A percentile compares a stretch with the other conserved stretches of the same genome.
These are phyloP conservation scores for Pocillopora meandrina DNA, from an alignment of 92 coral and sea anemone genomes.

Conservation along the genomic window DNA sequence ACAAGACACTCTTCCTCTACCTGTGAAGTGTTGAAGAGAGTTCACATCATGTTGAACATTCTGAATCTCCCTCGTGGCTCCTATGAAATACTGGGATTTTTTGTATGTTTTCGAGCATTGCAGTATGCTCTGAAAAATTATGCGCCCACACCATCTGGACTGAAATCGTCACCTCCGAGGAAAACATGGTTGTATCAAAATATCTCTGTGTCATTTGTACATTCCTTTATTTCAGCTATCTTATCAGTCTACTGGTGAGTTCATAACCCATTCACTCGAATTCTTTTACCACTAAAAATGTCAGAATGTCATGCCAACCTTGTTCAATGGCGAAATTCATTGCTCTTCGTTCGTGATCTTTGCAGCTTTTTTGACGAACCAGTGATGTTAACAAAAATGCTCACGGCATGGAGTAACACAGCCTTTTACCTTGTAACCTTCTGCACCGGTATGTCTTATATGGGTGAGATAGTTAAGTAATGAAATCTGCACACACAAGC, in stretches of 20 bases:
- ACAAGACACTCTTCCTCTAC: not conserved
- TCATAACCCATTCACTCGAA: not conserved
- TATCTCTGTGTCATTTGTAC: slow-evolving; percentile 72
- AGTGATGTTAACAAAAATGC: slow-evolving; percentile 81
- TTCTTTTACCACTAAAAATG: not conserved
- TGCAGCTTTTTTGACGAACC: slow-evolving; percentile 77
- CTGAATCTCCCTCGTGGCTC: slow-evolving; percentile 11
- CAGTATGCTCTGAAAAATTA: slow-evolving; percentile 8
- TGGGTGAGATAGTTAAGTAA: not conserved
- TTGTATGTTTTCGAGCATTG: slow-evolving; percentile 31
- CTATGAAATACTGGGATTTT: slow-evolving; percentile 38
- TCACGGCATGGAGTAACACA: slow-evolving; percentile 64
- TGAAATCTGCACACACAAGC: too few relatives aligned
- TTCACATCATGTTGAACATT: slow-evolving; percentile 1
- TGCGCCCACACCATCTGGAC: slow-evolving; percentile 30
- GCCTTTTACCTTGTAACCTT: slow-evolving; percentile 55
- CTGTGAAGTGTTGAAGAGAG: not conserved
- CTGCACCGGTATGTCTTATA: slow-evolving; percentile 55
- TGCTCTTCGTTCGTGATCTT: not conserved
- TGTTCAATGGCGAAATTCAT: not conserved
- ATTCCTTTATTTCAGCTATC: slow-evolving; percentile 68
- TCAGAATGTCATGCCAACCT: not conserved
- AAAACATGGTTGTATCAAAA: slow-evolving; percentile 78
- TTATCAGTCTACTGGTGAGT: slow-evolving; percentile 45
- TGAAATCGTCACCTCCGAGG: slow-evolving; percentile 43